Base-by-base conservation (phyloP, 2,113 vertebrate genomes). In the Channa maculata region DNA sequence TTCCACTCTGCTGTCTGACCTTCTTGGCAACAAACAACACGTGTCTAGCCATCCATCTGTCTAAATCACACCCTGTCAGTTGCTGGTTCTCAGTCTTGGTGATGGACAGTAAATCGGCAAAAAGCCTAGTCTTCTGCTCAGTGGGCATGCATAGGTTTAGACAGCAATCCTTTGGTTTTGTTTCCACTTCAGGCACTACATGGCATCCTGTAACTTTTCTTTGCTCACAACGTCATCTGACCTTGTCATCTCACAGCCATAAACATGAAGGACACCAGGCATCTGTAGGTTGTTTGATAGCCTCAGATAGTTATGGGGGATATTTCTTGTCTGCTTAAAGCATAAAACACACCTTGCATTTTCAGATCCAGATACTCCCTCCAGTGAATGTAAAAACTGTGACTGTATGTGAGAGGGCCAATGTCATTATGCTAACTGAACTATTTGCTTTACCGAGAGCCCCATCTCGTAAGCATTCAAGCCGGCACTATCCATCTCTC, bases 341-440 rank as follows among this genome's bases (percentile, higher is more conserved):
- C 58, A 60, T 24, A 77, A 80, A 82, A 73, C 69, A 71, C 44
- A 79, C 53, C 37, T 59, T 39, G 63, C 68, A 9, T 12, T 11
- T 59, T 67, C 70, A 50, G 73, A 76, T 46, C 52, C 1, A 2
- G 11, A 82, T 55, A 11, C 72, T 36, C 73, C 70, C 70, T 43
- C 77, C 67, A 50, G 65, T 68, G 69, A 53, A 69, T 71, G 84
- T 86, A 80, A 89, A 24, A 87, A 76, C 72, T 75, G 39, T 43
- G 81, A 68, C 66, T 36, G 38, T 71, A 85, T 68, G 79, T 77
- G 74, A 78, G 79, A 75, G 62, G 78, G 80, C 87, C 80, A 69
- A 86, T 82, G 88, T 91, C 87, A 88, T 91, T 91, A 90, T 86
- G 89, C 84, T 91, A 89, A 92, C 87, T 82, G 82, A 89, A 91